Percentiles rank a stretch among this genome's conserved stretches.
Conservation (phyloP, 2,113 vertebrate genomes). For the Odontesthes bonariensis region DNA sequence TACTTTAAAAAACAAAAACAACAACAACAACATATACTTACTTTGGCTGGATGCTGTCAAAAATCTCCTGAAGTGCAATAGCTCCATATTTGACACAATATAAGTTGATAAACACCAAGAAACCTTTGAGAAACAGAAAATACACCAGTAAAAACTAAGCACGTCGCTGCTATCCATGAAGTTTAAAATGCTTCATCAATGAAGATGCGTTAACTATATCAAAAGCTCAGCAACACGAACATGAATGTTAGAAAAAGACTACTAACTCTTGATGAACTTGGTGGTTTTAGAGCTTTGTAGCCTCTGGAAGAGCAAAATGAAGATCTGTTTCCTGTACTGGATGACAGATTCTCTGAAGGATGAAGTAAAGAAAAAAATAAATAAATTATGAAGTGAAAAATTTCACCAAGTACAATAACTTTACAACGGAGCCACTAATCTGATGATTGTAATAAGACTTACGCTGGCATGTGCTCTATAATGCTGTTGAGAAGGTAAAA, state of each 20-base stretch:
- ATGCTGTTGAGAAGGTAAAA: constrained; percentile 98
- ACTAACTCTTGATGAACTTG: constrained; percentile 98
- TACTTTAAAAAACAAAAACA: background rate
- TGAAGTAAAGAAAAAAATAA: background rate
- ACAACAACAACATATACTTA: constrained; percentile 80
- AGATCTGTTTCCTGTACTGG: constrained; percentile 97
- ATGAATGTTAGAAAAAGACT: background rate
- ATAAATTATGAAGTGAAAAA: background rate
- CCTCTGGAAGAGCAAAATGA: constrained; percentile 97
- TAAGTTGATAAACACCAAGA: constrained; percentile 97
- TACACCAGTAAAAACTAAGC: background rate
- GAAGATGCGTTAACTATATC: background rate
- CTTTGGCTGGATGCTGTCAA: constrained; percentile 98
- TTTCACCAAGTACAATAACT: background rate
- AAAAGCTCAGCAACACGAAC: background rate
- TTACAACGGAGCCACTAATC: background rate
- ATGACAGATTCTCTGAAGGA: constrained; percentile 88
- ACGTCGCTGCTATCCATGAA: too few species aligned
- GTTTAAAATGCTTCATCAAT: background rate
- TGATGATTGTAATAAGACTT: constrained; percentile 68
- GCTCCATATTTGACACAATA: constrained; percentile 96
- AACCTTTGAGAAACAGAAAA: constrained; percentile 83
- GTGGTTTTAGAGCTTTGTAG: constrained; percentile 99
- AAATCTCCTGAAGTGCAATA: constrained; percentile 95
- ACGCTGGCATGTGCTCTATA: constrained; percentile 96